Evolutionary conservation across 2,113 vertebrate genomes (phyloP).

Genomic region (Pycnonotus jocosus): DNA sequence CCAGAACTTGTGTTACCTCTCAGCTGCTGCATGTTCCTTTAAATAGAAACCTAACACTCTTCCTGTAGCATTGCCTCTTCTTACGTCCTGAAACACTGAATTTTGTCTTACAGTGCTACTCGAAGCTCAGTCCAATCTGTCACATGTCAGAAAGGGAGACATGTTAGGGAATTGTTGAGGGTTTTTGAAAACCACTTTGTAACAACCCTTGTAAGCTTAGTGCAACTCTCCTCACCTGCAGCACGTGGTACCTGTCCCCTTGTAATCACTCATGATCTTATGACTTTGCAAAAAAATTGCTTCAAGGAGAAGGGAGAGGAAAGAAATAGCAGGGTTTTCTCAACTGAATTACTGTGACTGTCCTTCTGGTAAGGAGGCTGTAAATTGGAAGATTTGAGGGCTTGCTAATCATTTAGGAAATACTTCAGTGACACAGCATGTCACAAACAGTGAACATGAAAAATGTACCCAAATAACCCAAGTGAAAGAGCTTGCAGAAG

Average conservation of each 20-base stretch:
- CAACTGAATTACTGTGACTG: neutral
- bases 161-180: neutral
- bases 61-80: neutral
- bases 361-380: neutral
- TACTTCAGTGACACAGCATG: neutral
- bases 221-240: neutral
- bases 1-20: neutral
- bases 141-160: neutral
- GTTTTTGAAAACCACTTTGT: neutral
- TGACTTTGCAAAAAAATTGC: neutral
- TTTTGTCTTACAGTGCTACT: neutral
- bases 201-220: neutral
- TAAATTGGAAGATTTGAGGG: neutral
- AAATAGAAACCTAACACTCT: neutral
- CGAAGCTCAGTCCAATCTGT: neutral
- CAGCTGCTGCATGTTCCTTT: neutral
- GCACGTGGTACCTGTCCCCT: neutral
- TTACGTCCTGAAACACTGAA: neutral
- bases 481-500: neutral
- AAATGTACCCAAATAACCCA: neutral
- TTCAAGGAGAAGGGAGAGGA: neutral
- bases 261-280: neutral
- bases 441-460: neutral
- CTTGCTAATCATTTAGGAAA: neutral
- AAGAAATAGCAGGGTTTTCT: neutral